Conservation (phyloP, 2,113 vertebrate species). For the Ginglymostoma cirratum region DNA sequence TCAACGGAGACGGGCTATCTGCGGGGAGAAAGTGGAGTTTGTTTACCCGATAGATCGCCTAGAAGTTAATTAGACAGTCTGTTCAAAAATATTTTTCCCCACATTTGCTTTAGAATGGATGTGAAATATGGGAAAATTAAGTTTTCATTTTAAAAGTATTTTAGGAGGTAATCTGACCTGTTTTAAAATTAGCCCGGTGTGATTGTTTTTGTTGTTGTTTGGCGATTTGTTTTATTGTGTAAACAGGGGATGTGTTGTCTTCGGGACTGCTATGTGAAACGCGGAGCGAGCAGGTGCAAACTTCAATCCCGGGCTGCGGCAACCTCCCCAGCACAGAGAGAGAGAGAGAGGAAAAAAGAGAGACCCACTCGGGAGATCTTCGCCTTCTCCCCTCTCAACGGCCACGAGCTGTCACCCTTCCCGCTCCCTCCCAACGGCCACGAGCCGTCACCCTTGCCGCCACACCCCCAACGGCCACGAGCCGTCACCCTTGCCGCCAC, state of each 20-base stretch:
- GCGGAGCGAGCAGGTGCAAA: neutral
- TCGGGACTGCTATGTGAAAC: no score
- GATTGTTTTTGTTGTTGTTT: no score
- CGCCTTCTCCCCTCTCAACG: no score
- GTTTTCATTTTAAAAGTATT: neutral
- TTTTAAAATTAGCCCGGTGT: neutral
- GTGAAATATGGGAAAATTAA: neutral
- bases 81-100: neutral
- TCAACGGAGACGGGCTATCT: neutral
- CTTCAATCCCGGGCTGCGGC: neutral
- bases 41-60: neutral
- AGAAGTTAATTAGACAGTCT: neutral
- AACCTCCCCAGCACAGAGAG: neutral
- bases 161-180: neutral
- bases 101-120: neutral
- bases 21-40: neutral
- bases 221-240: neutral
- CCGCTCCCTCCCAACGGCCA: no score
- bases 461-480: no score
- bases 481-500: no score
- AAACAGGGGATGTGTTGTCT: neutral
- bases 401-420: neutral
- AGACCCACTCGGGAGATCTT: no score
- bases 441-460: neutral
- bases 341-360: neutral